Evolutionary conservation across 1,140 invertebrate genomes (phyloP), one percentile per base, ranked within the genome.

Genomic region (Ylistrum balloti): DNA sequence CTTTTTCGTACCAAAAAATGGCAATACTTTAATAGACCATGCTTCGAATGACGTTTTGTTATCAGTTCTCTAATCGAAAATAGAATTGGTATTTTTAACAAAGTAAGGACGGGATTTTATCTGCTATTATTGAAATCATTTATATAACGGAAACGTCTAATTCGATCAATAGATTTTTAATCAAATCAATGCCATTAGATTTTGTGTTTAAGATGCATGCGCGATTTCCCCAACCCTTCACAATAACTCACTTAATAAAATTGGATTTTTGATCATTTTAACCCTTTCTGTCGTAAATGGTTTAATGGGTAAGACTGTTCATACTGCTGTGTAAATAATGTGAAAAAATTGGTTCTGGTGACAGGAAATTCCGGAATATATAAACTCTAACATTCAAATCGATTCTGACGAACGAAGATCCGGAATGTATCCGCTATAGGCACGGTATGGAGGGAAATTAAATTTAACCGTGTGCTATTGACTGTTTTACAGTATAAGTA

Each of bases 321-420:
- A 74, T 74, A 11, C 41, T n/a, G 3, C 22, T n/a, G 56, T 28
- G n/a, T 28, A 74, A 74, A 74, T 74, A 74, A 74, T 74, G 56
- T 74, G 56, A 28, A 11, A 74, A 74, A 74, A 45, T 45, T 45
- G 41, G 7, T 45, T 45, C 17, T 45, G 41, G 41, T 45, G 41
- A 74, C 56, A 74, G 22, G 56, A 28, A 74, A 74, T 28, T 74
- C n/a, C 56, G 56, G 56, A 74, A 74, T 74, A 74, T 74, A 74
- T 74, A 74, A 28, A 74, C n/a, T 74, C 56, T 74, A 74, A 28
- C 22, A 74, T 28, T 74, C 56, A n/a, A 74, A 74, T 74, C 56
- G 56, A 74, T 74, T n/a, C 56, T 11, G 56, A 11, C 56, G n/a
- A 74, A 1, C 5, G 17, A 74, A 74, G 56, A 74, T 45, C 41